A percentile compares a stretch with the other conserved stretches of the same genome.
These are phyloP conservation scores for Cephus rjabovi DNA, from an alignment of 2,888 invertebrate genomes.

Conservation along the genomic window DNA sequence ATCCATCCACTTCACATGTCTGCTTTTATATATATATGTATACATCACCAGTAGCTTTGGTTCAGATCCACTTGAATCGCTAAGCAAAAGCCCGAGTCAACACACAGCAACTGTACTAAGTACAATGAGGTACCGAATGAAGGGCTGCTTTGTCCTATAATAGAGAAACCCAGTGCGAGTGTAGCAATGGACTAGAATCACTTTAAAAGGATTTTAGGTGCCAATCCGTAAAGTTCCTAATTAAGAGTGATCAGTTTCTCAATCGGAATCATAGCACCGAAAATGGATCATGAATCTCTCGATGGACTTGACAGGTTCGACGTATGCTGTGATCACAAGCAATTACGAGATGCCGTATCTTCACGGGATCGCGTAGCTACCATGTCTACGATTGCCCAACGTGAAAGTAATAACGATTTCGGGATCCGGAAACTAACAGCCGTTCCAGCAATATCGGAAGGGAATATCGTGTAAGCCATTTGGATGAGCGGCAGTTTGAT, in stretches of 20 bases:
- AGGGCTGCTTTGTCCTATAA: not conserved
- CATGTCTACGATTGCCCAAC: not conserved
- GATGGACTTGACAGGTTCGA: not conserved
- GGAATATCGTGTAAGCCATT: not conserved
- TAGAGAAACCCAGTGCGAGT: not conserved
- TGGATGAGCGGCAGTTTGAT: not conserved
- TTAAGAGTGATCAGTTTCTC: not conserved
- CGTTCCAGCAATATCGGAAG: not conserved
- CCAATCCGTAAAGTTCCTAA: not conserved
- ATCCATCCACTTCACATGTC: not conserved
- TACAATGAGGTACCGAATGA: not conserved
- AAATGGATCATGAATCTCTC: not conserved
- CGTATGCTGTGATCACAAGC: not conserved
- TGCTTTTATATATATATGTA: not conserved
- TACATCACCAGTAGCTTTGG: not conserved
- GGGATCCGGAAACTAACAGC: not conserved
- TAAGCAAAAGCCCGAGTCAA: not conserved
- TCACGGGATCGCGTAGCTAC: not conserved
- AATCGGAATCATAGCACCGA: not conserved
- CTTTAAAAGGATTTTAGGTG: not conserved
- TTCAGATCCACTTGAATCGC: not conserved
- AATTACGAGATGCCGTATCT: not conserved
- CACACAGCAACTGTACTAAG: not conserved
- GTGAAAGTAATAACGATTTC: not conserved
- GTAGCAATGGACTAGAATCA: not conserved